Conservation (phyloP, 2,888 invertebrate species). For the Leucania comma region DNA sequence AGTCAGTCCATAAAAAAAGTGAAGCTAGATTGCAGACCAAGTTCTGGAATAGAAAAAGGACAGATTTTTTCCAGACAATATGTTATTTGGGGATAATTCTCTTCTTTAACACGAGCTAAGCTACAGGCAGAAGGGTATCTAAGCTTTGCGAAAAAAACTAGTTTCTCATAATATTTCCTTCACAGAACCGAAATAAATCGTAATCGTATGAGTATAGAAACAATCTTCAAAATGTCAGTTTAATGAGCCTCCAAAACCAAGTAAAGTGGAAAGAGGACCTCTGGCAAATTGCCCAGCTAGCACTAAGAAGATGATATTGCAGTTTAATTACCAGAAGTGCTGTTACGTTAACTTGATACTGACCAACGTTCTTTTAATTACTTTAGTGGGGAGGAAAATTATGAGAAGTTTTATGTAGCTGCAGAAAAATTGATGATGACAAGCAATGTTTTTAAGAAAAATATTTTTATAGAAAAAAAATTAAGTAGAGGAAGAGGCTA, state of each 20-base stretch:
- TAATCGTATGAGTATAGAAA: slow-evolving; percentile 20
- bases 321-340: slow-evolving; percentile 39
- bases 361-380: slow-evolving; percentile 10
- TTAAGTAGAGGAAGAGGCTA: too few relatives aligned
- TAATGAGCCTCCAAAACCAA: slow-evolving; percentile 34
- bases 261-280: slow-evolving; percentile 7
- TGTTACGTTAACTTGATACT: slow-evolving; percentile 4
- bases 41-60: too few relatives aligned
- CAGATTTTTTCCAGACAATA: too few relatives aligned
- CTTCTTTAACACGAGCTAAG: too few relatives aligned
- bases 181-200: slow-evolving; percentile 9
- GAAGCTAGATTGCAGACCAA: too few relatives aligned
- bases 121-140: too few relatives aligned
- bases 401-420: not conserved
- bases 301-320: slow-evolving; percentile 28
- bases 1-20: too few relatives aligned
- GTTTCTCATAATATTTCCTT: not conserved
- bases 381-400: not conserved
- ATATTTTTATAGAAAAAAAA: too few relatives aligned
- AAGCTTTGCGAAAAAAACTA: not conserved
- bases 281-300: slow-evolving; percentile 36
- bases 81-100: too few relatives aligned
- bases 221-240: slow-evolving; percentile 35
- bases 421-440: not conserved
- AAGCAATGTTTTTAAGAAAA: not conserved